phyloP scores from a whole-genome alignment of 2,797 vertebrate genomes.

The Poecilia wingei region DNA sequence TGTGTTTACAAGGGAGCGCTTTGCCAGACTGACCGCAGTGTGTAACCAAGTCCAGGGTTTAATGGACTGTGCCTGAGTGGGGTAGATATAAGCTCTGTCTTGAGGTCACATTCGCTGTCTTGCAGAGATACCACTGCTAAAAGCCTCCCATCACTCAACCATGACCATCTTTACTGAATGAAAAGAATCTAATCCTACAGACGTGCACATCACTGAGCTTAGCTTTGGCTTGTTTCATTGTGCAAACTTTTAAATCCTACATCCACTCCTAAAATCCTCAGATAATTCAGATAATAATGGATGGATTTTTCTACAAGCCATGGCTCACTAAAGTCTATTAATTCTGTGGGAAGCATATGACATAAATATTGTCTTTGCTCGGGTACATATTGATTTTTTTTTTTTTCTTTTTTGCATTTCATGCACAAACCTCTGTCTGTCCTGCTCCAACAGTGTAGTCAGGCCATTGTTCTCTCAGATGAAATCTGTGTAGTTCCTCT shows the following conservation, averaged over 20 bases:
- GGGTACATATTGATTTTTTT: slow-evolving; percentile 14
- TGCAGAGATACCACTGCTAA: slow-evolving; percentile 42
- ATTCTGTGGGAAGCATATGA: slow-evolving; percentile 27
- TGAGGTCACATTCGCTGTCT: slow-evolving; percentile 59
- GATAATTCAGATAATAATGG: slow-evolving; percentile 32
- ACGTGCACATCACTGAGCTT: slow-evolving; percentile 55
- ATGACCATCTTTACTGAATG: slow-evolving; percentile 58
- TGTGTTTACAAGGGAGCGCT: slow-evolving; percentile 65
- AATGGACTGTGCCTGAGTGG: slow-evolving; percentile 71
- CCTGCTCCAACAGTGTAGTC: slow-evolving; percentile 87
- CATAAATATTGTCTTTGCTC: slow-evolving; percentile 37
- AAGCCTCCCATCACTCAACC: slow-evolving; percentile 52
- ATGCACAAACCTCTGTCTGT: slow-evolving; percentile 89
- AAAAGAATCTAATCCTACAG: slow-evolving; percentile 53
- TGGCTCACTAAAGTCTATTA: slow-evolving; percentile 17
- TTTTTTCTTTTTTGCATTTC: slow-evolving; percentile 3
- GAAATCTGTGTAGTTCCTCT: slow-evolving; percentile 85
- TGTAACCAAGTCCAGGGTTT: slow-evolving; percentile 62
- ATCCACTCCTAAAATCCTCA: slow-evolving; percentile 51
- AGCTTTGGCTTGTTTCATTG: slow-evolving; percentile 46
- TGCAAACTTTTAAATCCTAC: slow-evolving; percentile 58
- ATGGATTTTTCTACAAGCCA: slow-evolving; percentile 34
- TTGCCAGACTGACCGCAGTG: slow-evolving; percentile 52
- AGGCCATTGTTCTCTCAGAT: slow-evolving; percentile 87
- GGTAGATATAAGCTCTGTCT: slow-evolving; percentile 65